phyloP scores from a whole-genome alignment of 2,113 vertebrate genomes.

The Dissostichus mawsoni region DNA sequence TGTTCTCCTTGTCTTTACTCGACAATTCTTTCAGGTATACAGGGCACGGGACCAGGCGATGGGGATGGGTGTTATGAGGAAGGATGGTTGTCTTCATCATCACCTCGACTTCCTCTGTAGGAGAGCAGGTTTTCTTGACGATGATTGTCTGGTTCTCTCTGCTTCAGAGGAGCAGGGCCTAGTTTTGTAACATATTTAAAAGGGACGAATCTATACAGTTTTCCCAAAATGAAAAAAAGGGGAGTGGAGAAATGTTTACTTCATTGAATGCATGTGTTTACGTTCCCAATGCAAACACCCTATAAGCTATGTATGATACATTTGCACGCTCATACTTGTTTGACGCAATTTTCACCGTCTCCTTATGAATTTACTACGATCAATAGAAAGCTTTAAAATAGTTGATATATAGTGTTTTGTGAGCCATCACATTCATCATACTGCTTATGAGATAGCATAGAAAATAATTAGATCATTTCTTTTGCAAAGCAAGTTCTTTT shows the following conservation, averaged over 20 bases:
- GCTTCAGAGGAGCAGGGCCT: conserved; percentile 25
- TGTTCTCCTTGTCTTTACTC: conserved; percentile 51
- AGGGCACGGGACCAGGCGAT: background rate
- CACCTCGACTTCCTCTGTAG: conserved; percentile 6
- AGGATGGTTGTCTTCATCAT: conserved; percentile 13
- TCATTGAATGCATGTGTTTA: conserved; percentile 70
- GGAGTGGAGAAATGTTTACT: conserved; percentile 71
- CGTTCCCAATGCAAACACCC: conserved; percentile 63
- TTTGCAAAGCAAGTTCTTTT: conserved; percentile 20
- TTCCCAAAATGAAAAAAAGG: conserved; percentile 41
- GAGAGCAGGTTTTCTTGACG: conserved; percentile 40
- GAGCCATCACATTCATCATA: conserved; percentile 9
- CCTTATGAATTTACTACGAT: conserved; percentile 28
- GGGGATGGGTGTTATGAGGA: background rate
- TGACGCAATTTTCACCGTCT: conserved; percentile 4
- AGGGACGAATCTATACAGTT: conserved; percentile 54
- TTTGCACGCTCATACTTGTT: conserved; percentile 40
- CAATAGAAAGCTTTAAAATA: conserved; percentile 62
- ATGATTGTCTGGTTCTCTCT: conserved; percentile 54
- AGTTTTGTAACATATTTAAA: conserved; percentile 64
- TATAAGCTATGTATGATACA: conserved; percentile 61
- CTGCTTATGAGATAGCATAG: conserved; percentile 10
- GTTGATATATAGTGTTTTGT: conserved; percentile 41
- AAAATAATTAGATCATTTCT: conserved; percentile 3
- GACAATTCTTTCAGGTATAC: conserved; percentile 63